Conservation (phyloP, 2,888 invertebrate genomes). For the Machimus atricapillus region DNA sequence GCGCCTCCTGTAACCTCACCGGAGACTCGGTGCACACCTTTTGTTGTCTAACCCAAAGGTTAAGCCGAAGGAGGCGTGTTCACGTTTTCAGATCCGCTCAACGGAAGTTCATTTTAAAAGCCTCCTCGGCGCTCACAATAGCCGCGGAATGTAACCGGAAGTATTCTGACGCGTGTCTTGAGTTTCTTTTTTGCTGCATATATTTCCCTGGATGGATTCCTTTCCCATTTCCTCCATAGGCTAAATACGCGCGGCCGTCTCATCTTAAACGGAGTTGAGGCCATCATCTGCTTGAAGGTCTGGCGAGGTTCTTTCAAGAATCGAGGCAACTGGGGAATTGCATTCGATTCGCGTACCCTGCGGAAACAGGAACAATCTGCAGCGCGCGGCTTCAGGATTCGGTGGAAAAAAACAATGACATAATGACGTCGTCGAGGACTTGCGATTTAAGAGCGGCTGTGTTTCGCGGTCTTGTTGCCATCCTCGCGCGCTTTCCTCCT, state of each 20-base stretch:
- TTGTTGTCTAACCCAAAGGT: slow-evolving; percentile 27
- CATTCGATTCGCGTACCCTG: slow-evolving; percentile 12
- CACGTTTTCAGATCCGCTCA: slow-evolving; percentile 42
- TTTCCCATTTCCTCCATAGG: slow-evolving; percentile 41
- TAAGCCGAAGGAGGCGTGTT: slow-evolving; percentile 44
- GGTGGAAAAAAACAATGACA: slow-evolving; percentile 46
- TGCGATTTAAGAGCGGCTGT: slow-evolving; percentile 31
- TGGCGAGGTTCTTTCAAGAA: slow-evolving; percentile 33
- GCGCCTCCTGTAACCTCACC: slow-evolving; percentile 2
- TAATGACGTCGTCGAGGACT: slow-evolving; percentile 46
- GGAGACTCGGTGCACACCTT: slow-evolving; percentile 28
- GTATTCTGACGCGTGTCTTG: slow-evolving; percentile 52
- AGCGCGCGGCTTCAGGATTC: slow-evolving; percentile 16
- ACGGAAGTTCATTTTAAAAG: slow-evolving; percentile 47
- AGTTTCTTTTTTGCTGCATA: slow-evolving; percentile 47
- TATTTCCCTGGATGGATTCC: slow-evolving; percentile 41
- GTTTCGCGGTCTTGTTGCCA: not conserved
- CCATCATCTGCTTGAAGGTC: slow-evolving; percentile 36
- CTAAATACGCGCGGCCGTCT: slow-evolving; percentile 28
- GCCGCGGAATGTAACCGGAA: slow-evolving; percentile 50
- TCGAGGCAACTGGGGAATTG: slow-evolving; percentile 38
- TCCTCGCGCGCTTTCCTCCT: slow-evolving; percentile 37
- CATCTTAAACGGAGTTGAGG: slow-evolving; percentile 21
- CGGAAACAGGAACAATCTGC: slow-evolving; percentile 31
- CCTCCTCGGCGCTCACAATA: slow-evolving; percentile 43